phyloP scores from a whole-genome alignment of 2,797 vertebrate species.

The Hylomyscus alleni region DNA sequence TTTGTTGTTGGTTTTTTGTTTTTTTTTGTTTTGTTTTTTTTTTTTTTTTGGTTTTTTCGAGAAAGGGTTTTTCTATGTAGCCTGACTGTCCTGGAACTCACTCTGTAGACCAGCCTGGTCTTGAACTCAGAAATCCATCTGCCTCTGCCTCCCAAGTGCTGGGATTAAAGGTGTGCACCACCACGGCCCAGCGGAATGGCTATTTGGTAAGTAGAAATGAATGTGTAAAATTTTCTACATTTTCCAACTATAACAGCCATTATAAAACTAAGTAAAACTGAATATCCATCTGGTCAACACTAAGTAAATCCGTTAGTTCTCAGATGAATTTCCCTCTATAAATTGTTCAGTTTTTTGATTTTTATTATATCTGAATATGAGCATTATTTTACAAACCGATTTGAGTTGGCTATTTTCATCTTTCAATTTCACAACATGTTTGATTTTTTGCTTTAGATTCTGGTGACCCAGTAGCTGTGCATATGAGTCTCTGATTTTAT shows the following conservation, averaged over 20 bases:
- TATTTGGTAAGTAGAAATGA: constrained; percentile 37
- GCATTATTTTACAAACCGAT: constrained; percentile 90
- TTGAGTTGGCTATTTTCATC: constrained; percentile 94
- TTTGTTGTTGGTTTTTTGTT: too few relatives aligned
- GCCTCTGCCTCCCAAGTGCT: too few relatives aligned
- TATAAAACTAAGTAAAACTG: background rate
- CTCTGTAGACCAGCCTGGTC: too few relatives aligned
- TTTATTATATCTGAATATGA: background rate
- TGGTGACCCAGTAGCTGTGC: constrained; percentile 97
- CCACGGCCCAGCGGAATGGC: background rate
- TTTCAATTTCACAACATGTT: constrained; percentile 97
- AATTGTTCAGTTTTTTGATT: background rate
- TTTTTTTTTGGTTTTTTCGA: too few relatives aligned
- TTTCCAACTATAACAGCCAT: background rate
- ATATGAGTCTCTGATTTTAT: constrained; percentile 94
- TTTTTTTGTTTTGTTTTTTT: too few relatives aligned
- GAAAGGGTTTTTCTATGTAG: too few relatives aligned
- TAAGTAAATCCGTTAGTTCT: constrained; percentile 18
- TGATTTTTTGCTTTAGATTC: constrained; percentile 99
- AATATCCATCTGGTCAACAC: background rate
- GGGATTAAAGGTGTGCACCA: too few relatives aligned
- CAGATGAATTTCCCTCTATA: background rate
- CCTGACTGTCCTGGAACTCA: too few relatives aligned
- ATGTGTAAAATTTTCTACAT: constrained; percentile 46
- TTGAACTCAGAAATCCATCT: too few relatives aligned